Percentiles rank a stretch among this genome's conserved stretches.
phyloP scores from a whole-genome alignment of 1,140 invertebrate species.

The Tetranychus cinnabarinus region DNA sequence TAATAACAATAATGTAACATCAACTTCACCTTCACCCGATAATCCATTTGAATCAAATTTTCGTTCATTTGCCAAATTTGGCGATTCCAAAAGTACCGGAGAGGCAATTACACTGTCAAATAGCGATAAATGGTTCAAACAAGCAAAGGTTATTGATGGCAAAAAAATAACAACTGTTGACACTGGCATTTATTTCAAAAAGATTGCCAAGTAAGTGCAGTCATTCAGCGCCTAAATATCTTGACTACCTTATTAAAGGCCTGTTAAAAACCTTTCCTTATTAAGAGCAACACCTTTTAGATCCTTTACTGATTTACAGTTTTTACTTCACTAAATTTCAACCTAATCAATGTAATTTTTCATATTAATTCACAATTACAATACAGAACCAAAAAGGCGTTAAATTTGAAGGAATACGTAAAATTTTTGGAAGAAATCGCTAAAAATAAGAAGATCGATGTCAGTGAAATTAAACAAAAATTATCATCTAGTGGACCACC shows the following conservation, averaged over 20 bases:
- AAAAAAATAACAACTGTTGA: constrained; percentile 63
- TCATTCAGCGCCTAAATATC: not conserved
- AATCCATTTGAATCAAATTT: constrained; percentile 26
- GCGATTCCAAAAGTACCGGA: constrained; percentile 59
- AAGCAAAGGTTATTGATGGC: constrained; percentile 69
- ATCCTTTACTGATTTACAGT: not conserved
- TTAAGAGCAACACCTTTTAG: not conserved
- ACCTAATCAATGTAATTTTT: too few relatives aligned
- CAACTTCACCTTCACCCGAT: not conserved
- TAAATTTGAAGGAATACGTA: constrained; percentile 39
- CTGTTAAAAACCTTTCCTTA: not conserved
- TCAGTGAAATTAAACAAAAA: constrained; percentile 47
- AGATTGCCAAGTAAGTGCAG: constrained; percentile 39
- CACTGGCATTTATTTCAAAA: constrained; percentile 66
- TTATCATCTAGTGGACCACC: constrained; percentile 48
- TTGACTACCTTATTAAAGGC: not conserved
- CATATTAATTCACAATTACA: not conserved
- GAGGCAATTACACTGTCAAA: constrained; percentile 61
- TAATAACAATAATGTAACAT: not conserved
- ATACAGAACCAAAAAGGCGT: constrained; percentile 13
- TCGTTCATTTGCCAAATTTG: constrained; percentile 55
- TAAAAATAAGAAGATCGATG: constrained; percentile 48
- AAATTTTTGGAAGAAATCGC: constrained; percentile 55
- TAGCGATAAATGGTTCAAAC: constrained; percentile 85
- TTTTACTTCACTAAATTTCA: not conserved